Base-by-base conservation (phyloP, 2,888 invertebrate species). In the Hemistola chrysoprasaria region DNA sequence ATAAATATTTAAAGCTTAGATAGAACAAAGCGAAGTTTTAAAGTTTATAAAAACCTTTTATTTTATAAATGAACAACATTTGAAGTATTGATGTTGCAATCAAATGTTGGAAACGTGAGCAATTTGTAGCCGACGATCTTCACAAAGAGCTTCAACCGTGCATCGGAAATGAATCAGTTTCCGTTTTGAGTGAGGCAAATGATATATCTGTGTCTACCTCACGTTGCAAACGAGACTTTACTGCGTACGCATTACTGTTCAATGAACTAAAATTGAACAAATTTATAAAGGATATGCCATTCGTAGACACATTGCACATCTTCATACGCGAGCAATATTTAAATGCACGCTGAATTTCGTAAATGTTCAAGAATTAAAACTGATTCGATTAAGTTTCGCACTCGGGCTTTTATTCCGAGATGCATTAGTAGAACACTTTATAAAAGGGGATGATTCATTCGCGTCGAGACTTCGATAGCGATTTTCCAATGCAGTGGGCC, bases 151-250 rank as follows among this genome's bases (percentile, higher is more conserved):
- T 70, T 72, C 79, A 77, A 80, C 83, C 80, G 74, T 85, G 83
- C 86, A 86, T 85, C 86, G 86, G 85, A 87, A 87, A 87, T 87
- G 85, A 87, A 84, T 85, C 87, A 83, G 86, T 83, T 82, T 84
- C 85, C 85, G 82, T 78, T 80, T 73, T 71, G 75, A 74, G 72
- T 79, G 72, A 72, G 64, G 69, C 76, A 84, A 84, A 81, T 80
- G 77, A 82, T 78, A 83, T 78, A 81, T 79, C 69, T 71, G 63
- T 65, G 56, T 59, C 50, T 50, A 53, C 56, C 56, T 50, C 54
- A 55, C 72, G 62, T 68, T 64, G 65, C 46, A 79, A 77, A 76
- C 53, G 56, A 57, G 61, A 70, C 81, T 63, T 56, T 78, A 73
- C 53, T 47, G 39, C 50, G 56, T 48, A 52, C 38, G 58, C 42